A percentile compares a stretch with the other conserved stretches of the same genome.
Evolutionary conservation across 1,140 invertebrate genomes (phyloP).

Genomic region (Episyrphus balteatus): DNA sequence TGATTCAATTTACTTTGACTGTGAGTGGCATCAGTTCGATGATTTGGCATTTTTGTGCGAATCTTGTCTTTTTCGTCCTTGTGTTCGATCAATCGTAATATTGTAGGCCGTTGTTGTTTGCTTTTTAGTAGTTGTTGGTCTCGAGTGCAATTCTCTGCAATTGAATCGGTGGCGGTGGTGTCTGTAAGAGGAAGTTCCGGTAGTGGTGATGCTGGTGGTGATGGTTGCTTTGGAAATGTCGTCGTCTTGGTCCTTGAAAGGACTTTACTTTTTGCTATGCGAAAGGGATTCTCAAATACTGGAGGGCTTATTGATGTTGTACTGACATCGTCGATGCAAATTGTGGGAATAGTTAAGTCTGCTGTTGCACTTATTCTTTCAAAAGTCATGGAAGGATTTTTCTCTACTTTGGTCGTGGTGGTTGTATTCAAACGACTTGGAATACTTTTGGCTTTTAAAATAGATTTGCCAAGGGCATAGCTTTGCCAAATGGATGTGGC

Average conservation of each 20-base stretch:
- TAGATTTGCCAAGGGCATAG: slow-evolving; percentile 7
- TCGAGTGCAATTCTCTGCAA: no score
- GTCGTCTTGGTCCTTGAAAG: not conserved
- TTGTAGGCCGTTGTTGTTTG: not conserved
- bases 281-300: not conserved
- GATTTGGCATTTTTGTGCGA: not conserved
- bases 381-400: not conserved
- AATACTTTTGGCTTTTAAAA: slow-evolving; percentile 7
- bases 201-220: no score
- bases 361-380: not conserved
- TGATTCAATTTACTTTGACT: no score
- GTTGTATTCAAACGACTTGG: not conserved
- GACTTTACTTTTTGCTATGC: not conserved
- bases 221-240: not conserved
- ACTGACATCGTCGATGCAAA: not conserved
- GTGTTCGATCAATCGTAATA: not conserved
- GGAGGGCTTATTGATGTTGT: not conserved
- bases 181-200: no score
- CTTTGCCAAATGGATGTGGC: slow-evolving; percentile 1
- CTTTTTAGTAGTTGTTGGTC: not conserved
- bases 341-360: not conserved
- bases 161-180: no score
- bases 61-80: not conserved
- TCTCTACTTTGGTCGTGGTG: not conserved
- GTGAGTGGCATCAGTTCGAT: no score